Evolutionary conservation across 2,113 vertebrate genomes (phyloP), one percentile per base, ranked within the genome.

Genomic region (Eidolon helvum): DNA sequence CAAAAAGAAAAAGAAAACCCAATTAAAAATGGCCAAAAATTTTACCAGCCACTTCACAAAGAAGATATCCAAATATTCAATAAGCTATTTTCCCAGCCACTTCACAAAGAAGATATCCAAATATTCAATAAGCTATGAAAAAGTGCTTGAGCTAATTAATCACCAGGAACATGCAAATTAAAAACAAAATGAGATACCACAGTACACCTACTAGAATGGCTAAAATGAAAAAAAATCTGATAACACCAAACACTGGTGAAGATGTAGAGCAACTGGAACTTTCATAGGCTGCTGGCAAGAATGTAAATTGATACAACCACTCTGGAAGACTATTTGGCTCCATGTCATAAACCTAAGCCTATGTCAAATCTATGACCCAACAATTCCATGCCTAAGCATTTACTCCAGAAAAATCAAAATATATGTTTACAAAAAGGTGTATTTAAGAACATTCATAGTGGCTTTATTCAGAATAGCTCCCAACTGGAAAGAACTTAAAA

Each of bases 211-310:
- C 28, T 24, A 16, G 38, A 80, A 35, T 7, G 33, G 65, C 63
- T 33, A 19, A 61, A 57, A 38, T 15, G 66, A 72, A 72, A 77
- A 48, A 50, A 24, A 3, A 8, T 7, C 75, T 14, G n/a, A 43
- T 2, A 14, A 4, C 4, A 9, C 33, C 28, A 18, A 69, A 28
- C 38, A 14, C 1, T 15, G 22, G 33, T 22, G 59, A 75, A 30
- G 15, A 59, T 1, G 14, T 0, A 0, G 61, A 38, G 40, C 35
- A 30, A 19, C 22, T 4, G 40, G 14, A 21, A 5, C 5, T 9
- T 55, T 55, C 24, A 0, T 9, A 28, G 14, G 6, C 45, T 4
- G 7, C 19, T 5, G n/a, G 38, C 0, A 18, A 50, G 40, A 4
- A 0, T 14, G 16, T 2, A 30, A 69, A 22, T 24, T 3, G 7